Evolutionary conservation across 2,113 vertebrate species (phyloP).

Genomic region (Thamnaconus septentrionalis): DNA sequence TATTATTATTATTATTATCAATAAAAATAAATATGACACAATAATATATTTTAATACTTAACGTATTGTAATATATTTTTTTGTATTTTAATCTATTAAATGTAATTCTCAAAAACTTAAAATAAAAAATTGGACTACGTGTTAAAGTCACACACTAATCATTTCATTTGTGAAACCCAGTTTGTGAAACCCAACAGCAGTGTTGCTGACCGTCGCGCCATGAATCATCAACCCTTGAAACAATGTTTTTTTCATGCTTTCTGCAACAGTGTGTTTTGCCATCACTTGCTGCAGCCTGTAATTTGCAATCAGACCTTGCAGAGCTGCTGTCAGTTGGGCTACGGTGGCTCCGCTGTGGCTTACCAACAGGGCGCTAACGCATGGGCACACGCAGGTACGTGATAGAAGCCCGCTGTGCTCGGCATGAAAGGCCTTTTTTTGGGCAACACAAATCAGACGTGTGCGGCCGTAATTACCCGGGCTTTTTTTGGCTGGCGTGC

Average conservation of each 20-base stretch:
- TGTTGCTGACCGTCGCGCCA: not conserved
- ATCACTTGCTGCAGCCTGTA: slow-evolving; percentile 15
- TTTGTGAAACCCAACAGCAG: too few relatives aligned
- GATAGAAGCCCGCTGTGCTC: slow-evolving; percentile 38
- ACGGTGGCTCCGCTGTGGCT: not conserved
- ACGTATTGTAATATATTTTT: too few relatives aligned
- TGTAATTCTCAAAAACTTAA: too few relatives aligned
- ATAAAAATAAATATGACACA: too few relatives aligned
- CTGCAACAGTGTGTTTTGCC: not conserved
- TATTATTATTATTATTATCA: too few relatives aligned
- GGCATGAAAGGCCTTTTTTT: slow-evolving; percentile 48
- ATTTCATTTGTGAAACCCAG: too few relatives aligned
- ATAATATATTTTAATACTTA: too few relatives aligned
- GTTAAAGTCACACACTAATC: too few relatives aligned
- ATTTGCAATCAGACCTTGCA: slow-evolving; percentile 16
- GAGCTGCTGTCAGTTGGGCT: not conserved
- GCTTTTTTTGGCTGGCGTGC: slow-evolving; percentile 39
- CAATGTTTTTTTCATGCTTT: not conserved
- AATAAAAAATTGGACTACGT: too few relatives aligned
- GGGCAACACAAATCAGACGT: slow-evolving; percentile 52
- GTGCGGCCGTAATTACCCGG: slow-evolving; percentile 57
- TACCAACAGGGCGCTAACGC: not conserved
- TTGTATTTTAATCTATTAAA: too few relatives aligned
- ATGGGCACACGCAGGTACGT: slow-evolving; percentile 38
- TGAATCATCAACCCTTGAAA: not conserved